A percentile compares a stretch with the other conserved stretches of the same genome.
Conservation (phyloP, 2,113 vertebrate species). For the Vimba vimba region DNA sequence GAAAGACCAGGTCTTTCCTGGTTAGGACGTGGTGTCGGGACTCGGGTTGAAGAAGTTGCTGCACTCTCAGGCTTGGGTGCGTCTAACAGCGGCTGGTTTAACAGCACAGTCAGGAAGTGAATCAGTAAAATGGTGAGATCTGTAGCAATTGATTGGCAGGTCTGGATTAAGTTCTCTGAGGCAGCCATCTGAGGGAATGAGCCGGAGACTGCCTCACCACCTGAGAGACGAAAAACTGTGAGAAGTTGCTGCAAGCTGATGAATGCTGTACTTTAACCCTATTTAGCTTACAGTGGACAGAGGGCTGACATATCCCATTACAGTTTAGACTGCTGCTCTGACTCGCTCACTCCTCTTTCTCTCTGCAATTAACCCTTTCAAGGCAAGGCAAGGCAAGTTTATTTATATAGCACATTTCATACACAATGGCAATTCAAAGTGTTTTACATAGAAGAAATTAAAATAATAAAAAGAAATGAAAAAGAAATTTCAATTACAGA, state of each 20-base stretch:
- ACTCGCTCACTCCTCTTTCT: background rate
- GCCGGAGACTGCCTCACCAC: background rate
- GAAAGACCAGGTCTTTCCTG: background rate
- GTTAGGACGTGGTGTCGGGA: background rate
- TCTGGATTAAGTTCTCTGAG: background rate
- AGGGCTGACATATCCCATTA: background rate
- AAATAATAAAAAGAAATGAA: too few species aligned
- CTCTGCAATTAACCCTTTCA: background rate
- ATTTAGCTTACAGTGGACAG: constrained; percentile 6
- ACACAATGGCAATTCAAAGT: too few species aligned
- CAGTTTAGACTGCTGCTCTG: background rate
- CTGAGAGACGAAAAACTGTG: background rate
- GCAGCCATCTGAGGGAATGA: constrained; percentile 19
- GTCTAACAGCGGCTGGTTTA: background rate
- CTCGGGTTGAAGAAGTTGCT: background rate
- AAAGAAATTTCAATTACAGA: too few species aligned
- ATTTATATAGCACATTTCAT: too few species aligned
- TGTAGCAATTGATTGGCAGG: constrained; percentile 1
- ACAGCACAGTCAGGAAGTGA: background rate
- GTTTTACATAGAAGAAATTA: too few species aligned
- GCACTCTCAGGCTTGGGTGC: background rate
- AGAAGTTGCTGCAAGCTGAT: background rate
- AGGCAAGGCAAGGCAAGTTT: too few species aligned
- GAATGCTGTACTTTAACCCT: background rate
- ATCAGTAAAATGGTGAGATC: constrained; percentile 7